Evolutionary conservation across 1,140 invertebrate genomes (phyloP), one percentile per base, ranked within the genome.

Genomic region (Cherax quadricarinatus): DNA sequence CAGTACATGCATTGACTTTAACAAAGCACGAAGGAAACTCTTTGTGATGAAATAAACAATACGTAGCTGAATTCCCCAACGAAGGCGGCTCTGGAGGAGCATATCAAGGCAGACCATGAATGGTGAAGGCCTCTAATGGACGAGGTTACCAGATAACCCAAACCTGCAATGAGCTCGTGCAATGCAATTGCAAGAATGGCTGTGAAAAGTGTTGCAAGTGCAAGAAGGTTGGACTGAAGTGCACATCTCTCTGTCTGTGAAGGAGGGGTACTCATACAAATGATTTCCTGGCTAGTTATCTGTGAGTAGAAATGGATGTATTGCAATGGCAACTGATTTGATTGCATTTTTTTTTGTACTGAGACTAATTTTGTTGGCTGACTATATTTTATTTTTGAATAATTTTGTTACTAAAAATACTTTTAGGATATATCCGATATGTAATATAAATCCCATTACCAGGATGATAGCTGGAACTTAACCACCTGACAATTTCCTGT

Each of bases 201-300:
- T 89, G 78, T 80, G 78, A 57, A 49, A 89, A 66, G 24, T 53
- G 41, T 48, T 89, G 87, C 79, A 89, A 89, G 78, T 89, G 78
- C 79, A 89, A 89, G 12, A 89, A 81, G n/a, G 78, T 49, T 89
- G 79, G 78, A 21, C 78, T 81, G 81, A 12, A 89, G 51, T 81
- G 87, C 87, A 89, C 78, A 79, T 51, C 78, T 24, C 85, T 73
- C 57, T 86, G 66, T 86, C 3, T 66, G 57, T 70, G 21, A 62
- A 86, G 70, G 85, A 62, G 60, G 9, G 70, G 14, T 86, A 62
- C 62, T 21, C 57, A 86, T 86, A 41, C 12, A 21, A 57, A 10
- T 70, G 57, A 70, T 5, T 70, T 57, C 24, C 1, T 57, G 30
- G 30, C 30, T 2, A 41, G 30, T 0, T 41, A 1, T 41, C 30